Base-by-base conservation (phyloP, 2,113 vertebrate species). In the Aldabrachelys gigantea region DNA sequence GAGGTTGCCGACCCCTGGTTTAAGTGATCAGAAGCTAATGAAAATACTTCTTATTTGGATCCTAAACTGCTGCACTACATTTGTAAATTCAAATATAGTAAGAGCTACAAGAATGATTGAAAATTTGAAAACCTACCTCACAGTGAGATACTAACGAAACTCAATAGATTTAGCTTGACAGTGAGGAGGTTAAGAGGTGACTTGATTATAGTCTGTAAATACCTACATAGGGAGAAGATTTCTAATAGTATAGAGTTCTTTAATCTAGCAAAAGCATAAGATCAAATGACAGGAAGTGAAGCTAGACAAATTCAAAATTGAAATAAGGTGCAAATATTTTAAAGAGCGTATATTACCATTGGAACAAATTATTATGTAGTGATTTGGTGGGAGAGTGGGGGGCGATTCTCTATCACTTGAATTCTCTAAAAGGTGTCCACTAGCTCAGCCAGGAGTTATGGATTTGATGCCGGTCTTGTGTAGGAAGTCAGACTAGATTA, bases 21-120 rank as follows among this genome's bases (percentile, higher is more conserved):
- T 97, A 59, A 93, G 91, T 92, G 94, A 98, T 82, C 95, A 98
- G 97, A 97, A 90, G 76, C 79, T 12, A 88, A 31, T 90, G 11
- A 94, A 29, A 80, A 95, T 47, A 31, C 95, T 87, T 41, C 62
- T 79, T 27, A 31, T 9, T 84, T 86, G 44, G 79, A 89, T 94
- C 49, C 25, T 75, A 91, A 53, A 56, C 84, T 96, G 29, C 54
- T 27, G 22, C 11, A 76, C 24, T 27, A 76, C 6, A 44, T 47
- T 25, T 76, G 22, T 7, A 76, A 25, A 76, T 76, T 41, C 38
- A 44, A 44, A 44, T 76, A 72, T 8, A 72, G 8, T 72, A 27
- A 44, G 72, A 44, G 72, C 72, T 76, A 25, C 24, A 76, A 41
- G 41, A 76, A 27, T 44, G 38, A 41, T 8, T 76, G 38, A 27